Evolutionary conservation across 2,888 invertebrate species (phyloP), one percentile per base, ranked within the genome.

Genomic region (Epinotia ramella): DNA sequence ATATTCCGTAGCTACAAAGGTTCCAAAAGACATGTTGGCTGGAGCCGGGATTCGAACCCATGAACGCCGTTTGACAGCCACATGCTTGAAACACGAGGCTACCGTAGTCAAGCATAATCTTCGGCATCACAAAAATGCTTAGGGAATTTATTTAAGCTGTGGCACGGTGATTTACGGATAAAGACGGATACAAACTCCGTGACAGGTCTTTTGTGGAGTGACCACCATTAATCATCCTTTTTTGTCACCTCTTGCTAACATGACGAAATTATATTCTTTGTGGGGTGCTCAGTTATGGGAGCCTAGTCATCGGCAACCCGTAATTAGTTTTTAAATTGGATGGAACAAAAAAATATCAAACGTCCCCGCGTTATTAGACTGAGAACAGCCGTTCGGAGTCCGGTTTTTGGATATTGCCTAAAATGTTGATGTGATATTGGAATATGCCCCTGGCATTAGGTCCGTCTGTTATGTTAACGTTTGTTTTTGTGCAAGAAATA

Each of bases 321-420:
- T 94, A 91, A 94, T 94, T 94, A 94, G 91, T 92, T 94, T 93
- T 92, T 90, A 92, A 93, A 94, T 94, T 94, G 93, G 93, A 90
- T 89, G 85, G 81, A 84, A 87, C 88, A 89, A 91, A 92, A 87
- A 92, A 93, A 88, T 87, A 86, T 86, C 84, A 87, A 87, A 89
- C 89, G 89, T 89, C 89, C 85, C 89, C 90, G 89, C 88, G 85
- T 84, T 84, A 79, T 80, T 80, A 84, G 83, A 90, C 89, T 89
- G 89, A 88, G 88, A 40, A 87, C 80, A 64, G 46, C 28, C 53
- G 66, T 53, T 65, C 53, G 68, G n/a, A 49, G 53, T 59, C 75
- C 75, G 70, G 70, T 71, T 71, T 75, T 75, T 56, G 70, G 57
- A 33, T 49, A 64, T 73, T 57, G 24, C 33, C 69, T 28, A 44